Evolutionary conservation across 2,888 invertebrate genomes (phyloP).

Genomic region (Graphium colonna): DNA sequence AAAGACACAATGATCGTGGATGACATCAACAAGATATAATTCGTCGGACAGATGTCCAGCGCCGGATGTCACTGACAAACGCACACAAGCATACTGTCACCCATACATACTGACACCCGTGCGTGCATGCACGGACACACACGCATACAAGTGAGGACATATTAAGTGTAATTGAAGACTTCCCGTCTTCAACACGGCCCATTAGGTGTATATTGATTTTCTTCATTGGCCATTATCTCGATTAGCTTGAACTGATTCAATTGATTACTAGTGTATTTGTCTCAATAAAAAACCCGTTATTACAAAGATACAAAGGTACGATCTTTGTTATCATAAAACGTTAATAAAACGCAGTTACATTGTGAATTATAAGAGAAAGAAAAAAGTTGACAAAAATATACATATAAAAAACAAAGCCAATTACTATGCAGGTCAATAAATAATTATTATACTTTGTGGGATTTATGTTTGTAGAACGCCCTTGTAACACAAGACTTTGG

Average conservation of each 20-base stretch:
- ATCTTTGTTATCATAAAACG: too few species aligned
- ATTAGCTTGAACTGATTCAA: background rate
- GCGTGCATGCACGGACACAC: conserved; percentile 27
- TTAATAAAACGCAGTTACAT: too few species aligned
- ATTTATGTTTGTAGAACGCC: too few species aligned
- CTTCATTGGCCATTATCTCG: background rate
- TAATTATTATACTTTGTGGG: too few species aligned
- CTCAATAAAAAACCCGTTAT: background rate
- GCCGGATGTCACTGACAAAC: conserved; percentile 72
- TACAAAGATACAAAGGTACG: background rate
- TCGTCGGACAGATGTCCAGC: conserved; percentile 58
- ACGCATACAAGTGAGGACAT: conserved; percentile 44
- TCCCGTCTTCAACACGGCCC: conserved; percentile 50
- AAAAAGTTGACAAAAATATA: too few species aligned
- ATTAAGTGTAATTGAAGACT: conserved; percentile 72
- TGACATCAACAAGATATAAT: conserved; percentile 50
- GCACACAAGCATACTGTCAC: conserved; percentile 50
- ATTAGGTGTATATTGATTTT: conserved; percentile 15
- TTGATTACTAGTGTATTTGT: background rate
- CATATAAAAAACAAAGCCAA: too few species aligned
- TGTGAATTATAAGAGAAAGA: too few species aligned
- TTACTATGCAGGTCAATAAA: too few species aligned
- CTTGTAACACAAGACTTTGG: too few species aligned
- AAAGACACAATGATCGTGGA: conserved; percentile 42
- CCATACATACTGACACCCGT: conserved; percentile 12